Conservation (phyloP, 2,797 vertebrate genomes). For the Acropternis orthonyx region DNA sequence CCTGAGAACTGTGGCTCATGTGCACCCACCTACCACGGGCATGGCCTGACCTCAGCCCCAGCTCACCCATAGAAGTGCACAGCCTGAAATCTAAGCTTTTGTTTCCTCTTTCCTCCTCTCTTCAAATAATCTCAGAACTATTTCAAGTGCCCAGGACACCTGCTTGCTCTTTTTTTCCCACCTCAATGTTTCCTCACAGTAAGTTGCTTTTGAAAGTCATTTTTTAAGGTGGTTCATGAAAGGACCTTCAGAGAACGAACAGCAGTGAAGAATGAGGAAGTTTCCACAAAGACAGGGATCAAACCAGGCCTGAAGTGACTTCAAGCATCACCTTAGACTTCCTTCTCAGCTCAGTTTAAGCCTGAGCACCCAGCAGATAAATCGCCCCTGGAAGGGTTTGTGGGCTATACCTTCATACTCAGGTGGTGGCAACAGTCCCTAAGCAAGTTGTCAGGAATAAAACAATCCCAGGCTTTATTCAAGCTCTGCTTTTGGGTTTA, state of each 20-base stretch:
- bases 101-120: background rate
- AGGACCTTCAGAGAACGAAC: background rate
- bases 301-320: background rate
- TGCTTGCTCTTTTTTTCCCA: background rate
- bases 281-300: background rate
- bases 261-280: background rate
- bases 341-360: background rate
- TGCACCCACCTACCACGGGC: background rate
- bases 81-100: background rate
- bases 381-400: background rate
- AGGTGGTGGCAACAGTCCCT: background rate
- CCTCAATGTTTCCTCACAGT: background rate
- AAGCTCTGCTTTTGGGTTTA: background rate
- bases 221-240: background rate
- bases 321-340: background rate
- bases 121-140: background rate
- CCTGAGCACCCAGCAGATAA: background rate
- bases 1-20: rapidly evolving
- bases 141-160: background rate
- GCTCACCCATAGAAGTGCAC: background rate
- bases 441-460: background rate
- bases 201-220: background rate
- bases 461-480: background rate
- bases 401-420: background rate
- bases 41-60: background rate